These are phyloP conservation scores for Abscondita cerata DNA, from an alignment of 2,888 invertebrate genomes.

Conservation along the genomic window DNA sequence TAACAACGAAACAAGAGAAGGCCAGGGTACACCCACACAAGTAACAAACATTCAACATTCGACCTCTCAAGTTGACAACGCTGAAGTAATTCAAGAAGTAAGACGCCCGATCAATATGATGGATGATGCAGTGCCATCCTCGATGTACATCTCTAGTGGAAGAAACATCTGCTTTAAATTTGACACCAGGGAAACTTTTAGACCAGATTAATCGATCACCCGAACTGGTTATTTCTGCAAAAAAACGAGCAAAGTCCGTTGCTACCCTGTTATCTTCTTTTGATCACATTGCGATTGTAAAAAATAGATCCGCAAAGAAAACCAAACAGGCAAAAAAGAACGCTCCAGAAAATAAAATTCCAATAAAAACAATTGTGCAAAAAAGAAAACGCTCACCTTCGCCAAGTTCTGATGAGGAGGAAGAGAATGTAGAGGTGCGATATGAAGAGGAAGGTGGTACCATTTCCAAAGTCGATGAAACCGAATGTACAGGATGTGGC, in stretches of 20 bases:
- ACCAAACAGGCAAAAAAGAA: constrained; percentile 12
- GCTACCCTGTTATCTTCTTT: constrained; percentile 26
- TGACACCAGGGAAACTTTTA: constrained; percentile 18
- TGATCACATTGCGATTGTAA: constrained; percentile 22
- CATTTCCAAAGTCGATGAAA: too few relatives aligned
- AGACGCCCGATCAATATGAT: constrained; percentile 3
- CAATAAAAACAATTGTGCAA: constrained; percentile 21
- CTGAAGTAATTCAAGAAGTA: constrained; percentile 5
- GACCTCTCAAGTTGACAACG: not conserved
- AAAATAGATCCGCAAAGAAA: constrained; percentile 21
- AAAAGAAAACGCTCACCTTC: constrained; percentile 18
- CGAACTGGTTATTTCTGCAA: constrained; percentile 18
- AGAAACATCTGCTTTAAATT: constrained; percentile 11
- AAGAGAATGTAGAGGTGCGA: too few relatives aligned
- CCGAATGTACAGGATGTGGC: too few relatives aligned
- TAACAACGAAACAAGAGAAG: constrained; percentile 18
- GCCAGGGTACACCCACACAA: constrained; percentile 11
- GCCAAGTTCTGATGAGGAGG: too few relatives aligned
- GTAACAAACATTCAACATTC: not conserved
- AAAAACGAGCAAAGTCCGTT: constrained; percentile 19
- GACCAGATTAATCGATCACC: constrained; percentile 19
- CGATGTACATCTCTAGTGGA: constrained; percentile 14
- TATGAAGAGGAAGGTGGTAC: too few relatives aligned
- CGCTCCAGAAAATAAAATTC: constrained; percentile 19
- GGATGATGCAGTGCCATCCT: constrained; percentile 5